Percentiles rank a stretch among this genome's conserved stretches.
These are phyloP conservation scores for Muricea muricata DNA, from an alignment of 92 coral and sea anemone species.

Conservation along the genomic window DNA sequence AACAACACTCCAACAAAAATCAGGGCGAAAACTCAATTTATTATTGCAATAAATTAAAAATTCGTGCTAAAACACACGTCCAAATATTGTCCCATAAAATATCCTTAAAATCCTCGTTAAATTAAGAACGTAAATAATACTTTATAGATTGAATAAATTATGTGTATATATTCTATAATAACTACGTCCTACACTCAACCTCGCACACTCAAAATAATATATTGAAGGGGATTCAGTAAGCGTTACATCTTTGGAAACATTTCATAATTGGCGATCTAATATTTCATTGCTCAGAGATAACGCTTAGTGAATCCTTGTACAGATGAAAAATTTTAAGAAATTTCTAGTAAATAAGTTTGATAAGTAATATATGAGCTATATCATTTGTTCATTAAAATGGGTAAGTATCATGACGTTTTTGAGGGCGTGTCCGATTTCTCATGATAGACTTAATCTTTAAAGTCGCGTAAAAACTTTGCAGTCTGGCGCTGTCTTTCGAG, in stretches of 20 bases:
- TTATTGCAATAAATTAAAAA: not conserved
- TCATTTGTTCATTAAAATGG: conserved; percentile 20
- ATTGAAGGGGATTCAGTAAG: not conserved
- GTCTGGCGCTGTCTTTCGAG: conserved; percentile 2
- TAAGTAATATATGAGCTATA: not conserved
- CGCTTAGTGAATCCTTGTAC: not conserved
- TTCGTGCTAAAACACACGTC: conserved; percentile 32
- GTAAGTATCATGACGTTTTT: conserved; percentile 8
- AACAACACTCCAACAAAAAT: not conserved
- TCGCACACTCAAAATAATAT: not conserved
- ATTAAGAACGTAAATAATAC: conserved; percentile 33
- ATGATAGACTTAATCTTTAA: conserved; percentile 18
- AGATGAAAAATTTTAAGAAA: not conserved
- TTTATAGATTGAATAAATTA: conserved; percentile 39
- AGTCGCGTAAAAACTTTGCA: conserved; percentile 24
- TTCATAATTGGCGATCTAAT: too few relatives aligned
- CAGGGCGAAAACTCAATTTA: conserved; percentile 5
- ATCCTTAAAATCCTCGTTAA: conserved; percentile 33
- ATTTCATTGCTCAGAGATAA: too few relatives aligned
- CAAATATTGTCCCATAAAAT: conserved; percentile 36
- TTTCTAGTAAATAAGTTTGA: not conserved
- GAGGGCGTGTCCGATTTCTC: conserved; percentile 27
- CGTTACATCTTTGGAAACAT: too few relatives aligned
- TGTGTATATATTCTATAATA: not conserved
- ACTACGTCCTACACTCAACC: not conserved